phyloP scores from a whole-genome alignment of 2,797 vertebrate species.

The Pseudochaenichthys georgianus region DNA sequence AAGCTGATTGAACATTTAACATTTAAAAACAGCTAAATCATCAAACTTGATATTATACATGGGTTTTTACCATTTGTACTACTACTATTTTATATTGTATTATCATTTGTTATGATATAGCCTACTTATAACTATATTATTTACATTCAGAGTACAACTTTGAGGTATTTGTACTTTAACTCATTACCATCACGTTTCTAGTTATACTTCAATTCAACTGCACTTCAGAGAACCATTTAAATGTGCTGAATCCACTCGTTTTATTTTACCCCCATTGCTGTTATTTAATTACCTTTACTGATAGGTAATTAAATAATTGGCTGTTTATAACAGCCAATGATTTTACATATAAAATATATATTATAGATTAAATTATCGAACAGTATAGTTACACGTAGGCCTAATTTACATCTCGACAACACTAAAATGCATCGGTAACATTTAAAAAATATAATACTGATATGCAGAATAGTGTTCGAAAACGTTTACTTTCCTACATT shows the following conservation, averaged over 20 bases:
- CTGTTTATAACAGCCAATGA: too few species aligned
- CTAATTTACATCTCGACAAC: background rate
- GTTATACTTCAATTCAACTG: background rate
- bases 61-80: background rate
- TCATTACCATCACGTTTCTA: background rate
- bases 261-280: background rate
- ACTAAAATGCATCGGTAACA: background rate
- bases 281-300: background rate
- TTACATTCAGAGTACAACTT: background rate
- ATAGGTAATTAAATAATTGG: too few species aligned
- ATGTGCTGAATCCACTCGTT: background rate
- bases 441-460: background rate
- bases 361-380: background rate
- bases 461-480: background rate
- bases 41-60: background rate
- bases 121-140: background rate
- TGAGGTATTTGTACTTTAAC: background rate
- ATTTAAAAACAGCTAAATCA: background rate
- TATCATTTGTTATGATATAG: background rate
- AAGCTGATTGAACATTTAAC: background rate
- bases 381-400: background rate
- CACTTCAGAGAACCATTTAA: background rate
- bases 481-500: background rate
- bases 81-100: conserved; percentile 2
- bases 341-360: background rate